Conservation (phyloP, 2,113 vertebrate genomes). For the Mobula birostris region DNA sequence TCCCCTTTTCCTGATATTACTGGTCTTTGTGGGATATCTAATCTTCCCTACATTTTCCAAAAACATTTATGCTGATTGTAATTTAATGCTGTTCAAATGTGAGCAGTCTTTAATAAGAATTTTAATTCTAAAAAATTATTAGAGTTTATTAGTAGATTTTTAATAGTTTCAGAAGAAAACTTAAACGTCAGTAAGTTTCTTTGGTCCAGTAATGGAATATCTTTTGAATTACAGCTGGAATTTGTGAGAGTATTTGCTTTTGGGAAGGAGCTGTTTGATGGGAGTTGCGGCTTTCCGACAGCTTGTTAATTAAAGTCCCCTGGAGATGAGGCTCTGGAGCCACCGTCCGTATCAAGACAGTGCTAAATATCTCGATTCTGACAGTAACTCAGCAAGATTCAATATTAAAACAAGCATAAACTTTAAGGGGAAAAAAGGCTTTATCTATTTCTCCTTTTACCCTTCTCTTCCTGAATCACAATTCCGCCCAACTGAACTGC, state of each 20-base stretch:
- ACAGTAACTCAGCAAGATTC: conserved; percentile 53
- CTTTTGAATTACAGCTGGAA: conserved; percentile 44
- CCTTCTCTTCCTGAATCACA: neutral
- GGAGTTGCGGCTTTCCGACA: conserved; percentile 61
- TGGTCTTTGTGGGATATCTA: neutral
- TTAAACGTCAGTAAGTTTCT: neutral
- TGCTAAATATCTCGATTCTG: conserved; percentile 68
- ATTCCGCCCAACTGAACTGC: neutral
- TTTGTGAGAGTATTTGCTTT: conserved; percentile 48
- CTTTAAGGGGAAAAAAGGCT: neutral
- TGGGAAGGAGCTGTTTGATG: conserved; percentile 54
- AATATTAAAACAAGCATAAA: neutral
- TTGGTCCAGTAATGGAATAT: neutral
- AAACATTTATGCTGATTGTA: neutral
- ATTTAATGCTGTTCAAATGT: neutral
- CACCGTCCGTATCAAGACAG: conserved; percentile 63
- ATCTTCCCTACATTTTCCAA: neutral
- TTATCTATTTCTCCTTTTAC: neutral
- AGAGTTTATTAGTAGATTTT: neutral
- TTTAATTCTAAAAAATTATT: neutral
- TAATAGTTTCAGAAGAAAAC: neutral
- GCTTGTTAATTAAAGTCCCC: conserved; percentile 67
- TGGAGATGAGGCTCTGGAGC: conserved; percentile 62
- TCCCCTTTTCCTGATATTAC: neutral
- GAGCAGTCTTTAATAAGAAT: neutral